Conservation (phyloP, 2,113 vertebrate species). For the Neolamprologus sp. region DNA sequence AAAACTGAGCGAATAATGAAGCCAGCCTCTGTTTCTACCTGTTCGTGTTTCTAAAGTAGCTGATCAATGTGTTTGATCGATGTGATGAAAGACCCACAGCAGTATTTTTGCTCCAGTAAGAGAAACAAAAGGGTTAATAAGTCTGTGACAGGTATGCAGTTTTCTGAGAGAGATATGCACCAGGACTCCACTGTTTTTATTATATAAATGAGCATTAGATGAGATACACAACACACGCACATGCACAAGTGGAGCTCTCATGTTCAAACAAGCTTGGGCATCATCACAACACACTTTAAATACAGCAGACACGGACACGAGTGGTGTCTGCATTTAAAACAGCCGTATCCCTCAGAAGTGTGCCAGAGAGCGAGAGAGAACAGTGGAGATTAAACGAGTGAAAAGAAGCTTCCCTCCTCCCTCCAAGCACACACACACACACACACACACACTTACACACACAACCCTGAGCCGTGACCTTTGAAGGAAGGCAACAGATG, state of each 20-base stretch:
- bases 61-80: neutral
- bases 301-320: slow-evolving; percentile 14
- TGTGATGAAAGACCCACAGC: neutral
- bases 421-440: neutral
- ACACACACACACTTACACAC: slow-evolving; percentile 7
- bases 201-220: neutral
- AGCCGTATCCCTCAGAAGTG: slow-evolving; percentile 47
- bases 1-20: neutral
- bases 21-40: neutral
- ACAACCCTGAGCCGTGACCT: slow-evolving; percentile 33
- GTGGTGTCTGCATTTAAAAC: slow-evolving; percentile 49
- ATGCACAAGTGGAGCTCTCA: neutral
- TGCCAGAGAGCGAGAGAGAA: slow-evolving; percentile 46
- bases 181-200: neutral
- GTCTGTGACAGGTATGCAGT: neutral
- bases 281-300: neutral
- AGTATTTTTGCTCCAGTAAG: neutral
- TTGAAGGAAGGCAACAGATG: slow-evolving; percentile 73
- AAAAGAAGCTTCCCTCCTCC: slow-evolving; percentile 41
- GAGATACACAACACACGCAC: neutral
- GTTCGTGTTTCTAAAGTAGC: neutral
- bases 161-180: neutral
- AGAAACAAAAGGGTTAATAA: neutral
- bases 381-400: slow-evolving; percentile 41
- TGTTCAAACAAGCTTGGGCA: neutral